Conservation (phyloP, 2,113 vertebrate genomes). For the Kryptolebias marmoratus region DNA sequence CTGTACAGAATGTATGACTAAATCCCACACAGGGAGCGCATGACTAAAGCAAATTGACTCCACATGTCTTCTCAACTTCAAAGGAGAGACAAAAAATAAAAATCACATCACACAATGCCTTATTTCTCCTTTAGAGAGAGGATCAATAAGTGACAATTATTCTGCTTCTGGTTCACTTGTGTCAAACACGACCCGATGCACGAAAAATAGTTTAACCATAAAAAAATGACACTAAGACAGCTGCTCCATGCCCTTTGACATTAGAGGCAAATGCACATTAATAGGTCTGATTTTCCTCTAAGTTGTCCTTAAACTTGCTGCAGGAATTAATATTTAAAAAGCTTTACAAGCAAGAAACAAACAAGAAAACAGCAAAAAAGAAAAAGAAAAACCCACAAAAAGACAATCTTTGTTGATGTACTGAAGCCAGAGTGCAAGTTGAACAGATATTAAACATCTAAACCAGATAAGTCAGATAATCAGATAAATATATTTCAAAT, state of each 20-base stretch:
- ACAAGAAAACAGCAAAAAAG: too few relatives aligned
- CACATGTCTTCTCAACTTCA: constrained; percentile 65
- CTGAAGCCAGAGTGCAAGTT: too few relatives aligned
- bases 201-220: not conserved
- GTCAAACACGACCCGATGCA: constrained; percentile 1
- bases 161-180: not conserved
- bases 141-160: constrained; percentile 10
- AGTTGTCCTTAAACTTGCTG: too few relatives aligned
- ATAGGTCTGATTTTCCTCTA: not conserved
- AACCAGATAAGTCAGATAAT: not conserved
- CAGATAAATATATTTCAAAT: not conserved
- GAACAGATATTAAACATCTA: too few relatives aligned
- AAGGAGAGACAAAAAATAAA: constrained; percentile 29
- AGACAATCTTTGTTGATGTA: too few relatives aligned
- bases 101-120: constrained; percentile 25
- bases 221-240: not conserved
- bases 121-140: constrained; percentile 15
- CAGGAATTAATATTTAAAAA: too few relatives aligned
- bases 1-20: constrained; percentile 53
- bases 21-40: constrained; percentile 64
- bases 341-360: too few relatives aligned
- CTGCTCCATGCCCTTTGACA: not conserved
- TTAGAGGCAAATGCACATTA: not conserved
- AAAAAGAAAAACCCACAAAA: too few relatives aligned
- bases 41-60: constrained; percentile 58